Evolutionary conservation across 2,797 vertebrate genomes (phyloP), one percentile per base, ranked within the genome.

Genomic region (Pampus argenteus): DNA sequence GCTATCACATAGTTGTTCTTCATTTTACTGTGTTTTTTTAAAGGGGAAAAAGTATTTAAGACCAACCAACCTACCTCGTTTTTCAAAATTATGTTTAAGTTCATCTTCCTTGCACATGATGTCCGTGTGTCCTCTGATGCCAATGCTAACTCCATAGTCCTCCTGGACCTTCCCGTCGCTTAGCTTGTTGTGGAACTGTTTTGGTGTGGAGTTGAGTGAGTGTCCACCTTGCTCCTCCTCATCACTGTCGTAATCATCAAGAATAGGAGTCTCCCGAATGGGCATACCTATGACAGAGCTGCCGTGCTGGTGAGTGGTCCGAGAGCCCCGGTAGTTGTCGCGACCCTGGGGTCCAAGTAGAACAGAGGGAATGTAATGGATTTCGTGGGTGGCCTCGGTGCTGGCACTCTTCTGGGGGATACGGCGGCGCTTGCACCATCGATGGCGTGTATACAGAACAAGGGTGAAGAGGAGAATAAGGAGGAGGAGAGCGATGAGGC

Each of bases 311-410:
- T 93, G 93, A 7, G 84, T 17, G 50, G 93, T 88, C 5, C 97
- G 93, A 0, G 96, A 93, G 48, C 92, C 92, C 6, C 97, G 95
- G 93, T 97, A 99, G 90, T 94, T 95, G 81, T 99, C 98, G 0
- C 97, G 94, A 38, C 96, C 96, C 87, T 98, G 98, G 0, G 97
- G 95, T 0, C 98, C 98, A 23, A 99, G 95, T 78, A 99, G 94
- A 47, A 98, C 97, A 0, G 98, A 99, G 0, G 98, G 98, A 66
- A 99, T 99, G 91, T 99, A 99, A 93, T 99, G 98, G 90, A 99
- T 99, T 93, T 99, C 98, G 0, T 99, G 98, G 0, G 98, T 99
- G 83, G 98, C 98, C 89, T 99, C 98, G 0, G 98, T 98, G 88
- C 98, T 99, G 38, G 98, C 98, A 0, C 98, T 99, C 88, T 99